A percentile compares a stretch with the other conserved stretches of the same genome.
Conservation (phyloP, 2,888 invertebrate species). For the Minunthozetes semirufus region DNA sequence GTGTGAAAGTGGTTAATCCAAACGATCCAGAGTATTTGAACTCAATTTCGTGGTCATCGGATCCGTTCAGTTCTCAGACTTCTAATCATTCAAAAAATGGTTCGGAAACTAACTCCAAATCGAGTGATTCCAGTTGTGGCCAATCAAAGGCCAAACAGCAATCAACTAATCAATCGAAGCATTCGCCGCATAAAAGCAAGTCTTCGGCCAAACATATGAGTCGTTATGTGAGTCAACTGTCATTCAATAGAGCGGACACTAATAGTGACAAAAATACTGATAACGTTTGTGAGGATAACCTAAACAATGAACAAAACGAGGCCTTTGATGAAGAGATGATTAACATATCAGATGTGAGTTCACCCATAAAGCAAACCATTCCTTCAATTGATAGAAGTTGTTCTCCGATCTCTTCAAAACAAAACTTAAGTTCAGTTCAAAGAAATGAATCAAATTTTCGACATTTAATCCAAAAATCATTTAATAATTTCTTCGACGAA, state of each 20-base stretch:
- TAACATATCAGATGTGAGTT: background rate
- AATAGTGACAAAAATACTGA: background rate
- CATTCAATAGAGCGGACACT: too few relatives aligned
- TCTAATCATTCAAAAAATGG: background rate
- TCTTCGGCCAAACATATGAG: background rate
- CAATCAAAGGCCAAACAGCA: background rate
- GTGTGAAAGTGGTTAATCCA: background rate
- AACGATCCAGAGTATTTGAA: background rate
- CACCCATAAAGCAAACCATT: background rate
- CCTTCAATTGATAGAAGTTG: background rate
- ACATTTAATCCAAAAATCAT: background rate
- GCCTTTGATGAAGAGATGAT: background rate
- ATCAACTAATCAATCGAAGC: background rate
- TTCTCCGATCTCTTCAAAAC: background rate
- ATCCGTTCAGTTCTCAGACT: background rate
- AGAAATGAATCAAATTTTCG: background rate
- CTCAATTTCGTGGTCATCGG: background rate
- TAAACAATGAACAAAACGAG: background rate
- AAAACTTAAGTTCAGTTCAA: background rate
- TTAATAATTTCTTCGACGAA: background rate
- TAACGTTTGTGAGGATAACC: background rate
- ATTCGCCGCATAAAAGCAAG: background rate
- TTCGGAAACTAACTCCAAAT: background rate
- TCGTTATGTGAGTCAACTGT: background rate
- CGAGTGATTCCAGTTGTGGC: background rate